Evolutionary conservation across 2,113 vertebrate species (phyloP).

Genomic region (cattle (Bos taurus)): DNA sequence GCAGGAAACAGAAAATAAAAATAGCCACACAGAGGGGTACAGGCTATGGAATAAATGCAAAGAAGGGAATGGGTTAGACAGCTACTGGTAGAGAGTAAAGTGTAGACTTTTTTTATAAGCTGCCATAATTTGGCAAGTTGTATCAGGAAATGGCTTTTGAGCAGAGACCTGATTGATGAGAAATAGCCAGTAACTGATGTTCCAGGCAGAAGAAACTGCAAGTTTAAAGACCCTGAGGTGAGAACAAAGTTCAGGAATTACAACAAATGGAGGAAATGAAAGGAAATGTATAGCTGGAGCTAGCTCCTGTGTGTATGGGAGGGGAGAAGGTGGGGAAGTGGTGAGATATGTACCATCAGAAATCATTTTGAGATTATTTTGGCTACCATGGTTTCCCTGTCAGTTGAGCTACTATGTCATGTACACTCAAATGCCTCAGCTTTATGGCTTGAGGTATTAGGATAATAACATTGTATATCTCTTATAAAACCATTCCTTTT

Average conservation of each 20-base stretch:
- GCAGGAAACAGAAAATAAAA: background rate
- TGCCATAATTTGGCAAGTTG: background rate
- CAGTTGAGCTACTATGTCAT: background rate
- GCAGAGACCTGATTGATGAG: background rate
- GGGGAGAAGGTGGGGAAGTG: rapidly evolving
- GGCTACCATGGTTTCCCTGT: background rate
- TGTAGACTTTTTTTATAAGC: background rate
- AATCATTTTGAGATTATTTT: background rate
- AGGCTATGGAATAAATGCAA: background rate
- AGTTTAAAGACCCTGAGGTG: background rate
- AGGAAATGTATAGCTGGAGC: background rate
- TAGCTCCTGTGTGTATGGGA: too few species aligned
- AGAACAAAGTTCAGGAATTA: background rate
- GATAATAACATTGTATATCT: slow-evolving; percentile 55
- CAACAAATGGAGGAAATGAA: background rate
- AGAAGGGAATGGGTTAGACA: background rate
- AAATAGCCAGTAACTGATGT: background rate
- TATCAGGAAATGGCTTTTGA: background rate
- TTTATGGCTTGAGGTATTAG: slow-evolving; percentile 44
- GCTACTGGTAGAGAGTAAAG: background rate
- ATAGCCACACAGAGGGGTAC: background rate
- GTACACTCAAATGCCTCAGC: background rate
- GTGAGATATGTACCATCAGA: background rate
- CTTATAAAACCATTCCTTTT: slow-evolving; percentile 36
- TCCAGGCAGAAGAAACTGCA: background rate